Evolutionary conservation across 2,113 vertebrate species (phyloP), one percentile per base, ranked within the genome.

Genomic region (Etheostoma spectabile): DNA sequence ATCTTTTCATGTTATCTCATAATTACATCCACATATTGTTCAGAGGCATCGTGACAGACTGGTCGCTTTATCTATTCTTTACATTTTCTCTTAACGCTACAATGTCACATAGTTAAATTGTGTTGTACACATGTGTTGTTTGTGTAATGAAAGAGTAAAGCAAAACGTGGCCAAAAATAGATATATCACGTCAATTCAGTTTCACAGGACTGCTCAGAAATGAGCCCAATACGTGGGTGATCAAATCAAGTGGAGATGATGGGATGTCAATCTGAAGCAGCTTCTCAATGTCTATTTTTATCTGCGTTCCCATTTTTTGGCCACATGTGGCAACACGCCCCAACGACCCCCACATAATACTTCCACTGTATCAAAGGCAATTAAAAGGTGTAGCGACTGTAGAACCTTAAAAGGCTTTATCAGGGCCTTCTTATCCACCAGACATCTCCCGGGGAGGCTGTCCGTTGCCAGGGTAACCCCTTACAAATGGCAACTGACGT

Each of bases 401-500:
- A 93, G 88, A 93, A 90, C 94, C 95, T 94, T 95, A 96, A 95
- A 96, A 94, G 93, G 94, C 95, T 94, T 95, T 95, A 95, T 93
- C 91, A 92, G 93, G 94, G 90, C 93, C 86, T 94, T 96, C 93
- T 94, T 95, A 96, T 96, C 95, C 94, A 94, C 89, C 92, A 95
- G 92, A 94, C 94, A 95, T 96, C 96, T 96, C 95, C 95, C 92
- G 90, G 95, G 95, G 95, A 96, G 95, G 96, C 81, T 96, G 94
- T 96, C 94, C 93, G 96, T 97, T 96, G 95, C 96, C 95, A 92
- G 92, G 96, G 96, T 94, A 97, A 97, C 96, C 91, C 91, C 90
- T 94, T 93, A 96, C 95, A 96, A 97, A 97, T 95, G 96, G 96
- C 95, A 96, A 93, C 93, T 97, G 96, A 97, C 95, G 93, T 97